Evolutionary conservation across 2,797 vertebrate species (phyloP).

Genomic region (Aldrovandia affinis): DNA sequence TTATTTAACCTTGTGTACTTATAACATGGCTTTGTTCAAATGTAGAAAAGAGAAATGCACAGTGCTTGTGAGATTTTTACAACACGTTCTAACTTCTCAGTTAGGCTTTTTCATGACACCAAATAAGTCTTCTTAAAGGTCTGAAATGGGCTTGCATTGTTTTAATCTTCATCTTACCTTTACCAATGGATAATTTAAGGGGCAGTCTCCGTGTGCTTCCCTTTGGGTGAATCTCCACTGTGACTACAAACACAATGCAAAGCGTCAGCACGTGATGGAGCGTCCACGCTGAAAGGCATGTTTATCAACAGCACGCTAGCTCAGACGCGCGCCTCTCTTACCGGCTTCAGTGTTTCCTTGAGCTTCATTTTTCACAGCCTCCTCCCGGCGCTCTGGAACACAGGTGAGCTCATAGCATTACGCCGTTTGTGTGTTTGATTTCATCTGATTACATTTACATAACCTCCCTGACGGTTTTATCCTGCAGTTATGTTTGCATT

Average conservation of each 20-base stretch:
- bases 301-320: background rate
- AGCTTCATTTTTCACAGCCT: background rate
- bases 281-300: no score
- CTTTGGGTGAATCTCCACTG: conserved; percentile 29
- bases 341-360: background rate
- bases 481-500: no score
- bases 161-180: conserved; percentile 22
- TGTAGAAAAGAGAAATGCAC: background rate
- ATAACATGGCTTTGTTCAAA: background rate
- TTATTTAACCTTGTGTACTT: background rate
- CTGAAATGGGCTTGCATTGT: background rate
- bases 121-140: background rate
- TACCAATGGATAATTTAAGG: conserved; percentile 30
- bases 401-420: background rate
- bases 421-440: background rate
- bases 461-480: background rate
- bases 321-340: background rate
- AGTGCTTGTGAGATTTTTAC: background rate
- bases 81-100: background rate
- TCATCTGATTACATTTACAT: background rate
- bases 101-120: background rate
- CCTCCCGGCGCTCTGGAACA: conserved; percentile 4
- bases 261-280: background rate
- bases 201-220: background rate
- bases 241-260: conserved; percentile 15